phyloP scores from a whole-genome alignment of 2,113 vertebrate genomes.

The Grantiella picta region DNA sequence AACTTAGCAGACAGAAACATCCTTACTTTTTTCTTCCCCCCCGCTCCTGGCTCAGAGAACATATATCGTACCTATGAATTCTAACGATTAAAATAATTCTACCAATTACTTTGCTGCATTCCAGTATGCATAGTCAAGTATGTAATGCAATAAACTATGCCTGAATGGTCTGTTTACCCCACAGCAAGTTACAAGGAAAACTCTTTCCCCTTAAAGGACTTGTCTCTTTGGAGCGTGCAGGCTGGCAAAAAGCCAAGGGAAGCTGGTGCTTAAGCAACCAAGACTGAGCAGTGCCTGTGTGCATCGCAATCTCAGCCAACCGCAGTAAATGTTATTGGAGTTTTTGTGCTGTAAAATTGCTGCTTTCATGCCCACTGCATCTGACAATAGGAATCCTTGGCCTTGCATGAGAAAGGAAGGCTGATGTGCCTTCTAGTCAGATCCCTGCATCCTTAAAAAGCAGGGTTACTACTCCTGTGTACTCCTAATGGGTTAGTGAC shows the following conservation, averaged over 20 bases:
- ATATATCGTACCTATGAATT: conserved; percentile 51
- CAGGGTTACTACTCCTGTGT: conserved; percentile 27
- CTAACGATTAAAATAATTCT: conserved; percentile 67
- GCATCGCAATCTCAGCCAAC: conserved; percentile 77
- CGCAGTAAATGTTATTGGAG: conserved; percentile 82
- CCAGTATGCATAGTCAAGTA: conserved; percentile 68
- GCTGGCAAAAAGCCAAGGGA: conserved; percentile 77
- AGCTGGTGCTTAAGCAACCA: conserved; percentile 79
- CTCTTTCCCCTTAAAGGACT: conserved; percentile 72
- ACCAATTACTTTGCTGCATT: conserved; percentile 69
- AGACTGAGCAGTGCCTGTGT: conserved; percentile 73
- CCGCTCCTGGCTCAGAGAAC: not conserved
- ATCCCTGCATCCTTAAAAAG: conserved; percentile 64
- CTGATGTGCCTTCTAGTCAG: conserved; percentile 68
- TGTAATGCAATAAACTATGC: conserved; percentile 75
- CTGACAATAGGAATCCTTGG: conserved; percentile 80
- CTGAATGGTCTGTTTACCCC: conserved; percentile 76
- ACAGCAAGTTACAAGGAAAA: conserved; percentile 75
- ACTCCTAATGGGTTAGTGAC: conserved; percentile 60
- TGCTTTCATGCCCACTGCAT: conserved; percentile 86
- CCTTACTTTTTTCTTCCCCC: not conserved
- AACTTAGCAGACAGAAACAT: conserved; percentile 5
- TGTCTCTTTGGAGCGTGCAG: conserved; percentile 68
- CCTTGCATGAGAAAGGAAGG: conserved; percentile 54
- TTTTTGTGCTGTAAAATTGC: conserved; percentile 88